A percentile compares a stretch with the other conserved stretches of the same genome.
phyloP scores from a whole-genome alignment of 2,888 invertebrate species.

The Lamellibrachia satsuma region DNA sequence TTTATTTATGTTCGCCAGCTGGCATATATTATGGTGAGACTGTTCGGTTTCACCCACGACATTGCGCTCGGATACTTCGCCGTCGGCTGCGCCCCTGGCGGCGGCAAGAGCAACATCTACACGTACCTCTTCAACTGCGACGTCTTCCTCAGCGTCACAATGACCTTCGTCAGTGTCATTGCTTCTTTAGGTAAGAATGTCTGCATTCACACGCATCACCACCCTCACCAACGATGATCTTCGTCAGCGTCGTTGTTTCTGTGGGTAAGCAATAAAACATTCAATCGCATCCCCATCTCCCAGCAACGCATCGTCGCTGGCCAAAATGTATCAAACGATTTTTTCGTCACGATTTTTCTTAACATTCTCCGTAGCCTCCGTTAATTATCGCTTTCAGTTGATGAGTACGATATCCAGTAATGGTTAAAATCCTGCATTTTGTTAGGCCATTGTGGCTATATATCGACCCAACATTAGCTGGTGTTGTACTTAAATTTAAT shows the following conservation, averaged over 20 bases:
- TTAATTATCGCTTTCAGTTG: too few species aligned
- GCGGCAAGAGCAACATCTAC: slow-evolving; percentile 97
- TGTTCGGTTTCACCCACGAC: slow-evolving; percentile 48
- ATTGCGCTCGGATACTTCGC: slow-evolving; percentile 67
- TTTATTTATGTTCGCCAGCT: slow-evolving; percentile 45
- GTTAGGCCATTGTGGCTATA: too few species aligned
- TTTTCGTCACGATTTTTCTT: too few species aligned
- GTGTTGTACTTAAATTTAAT: too few species aligned
- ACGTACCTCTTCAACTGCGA: slow-evolving; percentile 90
- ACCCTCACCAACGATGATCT: not conserved
- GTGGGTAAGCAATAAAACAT: too few species aligned
- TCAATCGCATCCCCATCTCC: too few species aligned
- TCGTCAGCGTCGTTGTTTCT: not conserved
- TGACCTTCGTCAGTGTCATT: slow-evolving; percentile 91
- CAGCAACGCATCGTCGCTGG: too few species aligned
- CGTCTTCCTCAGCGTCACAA: slow-evolving; percentile 89
- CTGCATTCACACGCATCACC: not conserved
- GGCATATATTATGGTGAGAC: slow-evolving; percentile 52
- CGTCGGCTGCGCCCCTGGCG: slow-evolving; percentile 68
- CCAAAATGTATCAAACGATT: too few species aligned
- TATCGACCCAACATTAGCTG: too few species aligned
- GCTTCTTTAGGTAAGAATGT: slow-evolving; percentile 78
- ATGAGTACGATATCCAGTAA: too few species aligned
- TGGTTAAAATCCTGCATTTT: too few species aligned
- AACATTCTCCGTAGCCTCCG: too few species aligned